Percentiles rank a stretch among this genome's conserved stretches.
Evolutionary conservation across 2,113 vertebrate genomes (phyloP).

Genomic region (Indicator indicator): DNA sequence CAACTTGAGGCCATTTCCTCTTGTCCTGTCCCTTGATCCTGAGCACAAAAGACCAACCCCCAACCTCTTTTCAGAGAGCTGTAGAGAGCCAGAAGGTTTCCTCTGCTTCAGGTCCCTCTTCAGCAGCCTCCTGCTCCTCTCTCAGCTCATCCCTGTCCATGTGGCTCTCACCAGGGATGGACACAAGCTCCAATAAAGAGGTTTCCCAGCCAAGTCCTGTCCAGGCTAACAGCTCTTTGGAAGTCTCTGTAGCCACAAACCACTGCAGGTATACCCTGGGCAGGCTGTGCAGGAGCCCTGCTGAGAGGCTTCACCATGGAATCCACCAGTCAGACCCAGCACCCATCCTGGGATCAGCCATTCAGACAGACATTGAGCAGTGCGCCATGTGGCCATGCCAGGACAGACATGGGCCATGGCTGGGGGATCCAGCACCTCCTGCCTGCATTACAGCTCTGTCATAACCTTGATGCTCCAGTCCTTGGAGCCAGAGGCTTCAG

Average conservation of each 20-base stretch:
- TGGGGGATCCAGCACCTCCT: background rate
- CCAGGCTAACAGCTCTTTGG: background rate
- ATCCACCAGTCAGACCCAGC: background rate
- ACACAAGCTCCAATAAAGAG: background rate
- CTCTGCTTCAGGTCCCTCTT: background rate
- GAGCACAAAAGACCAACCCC: too few species aligned
- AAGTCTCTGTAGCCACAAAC: background rate
- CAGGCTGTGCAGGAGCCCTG: background rate
- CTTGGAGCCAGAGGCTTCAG: accelerated
- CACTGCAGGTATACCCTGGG: background rate
- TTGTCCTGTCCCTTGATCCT: too few species aligned
- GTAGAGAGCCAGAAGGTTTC: too few species aligned
- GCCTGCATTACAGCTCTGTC: background rate
- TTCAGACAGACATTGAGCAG: too few species aligned
- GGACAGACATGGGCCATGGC: accelerated
- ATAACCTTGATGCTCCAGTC: accelerated
- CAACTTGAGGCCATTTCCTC: too few species aligned
- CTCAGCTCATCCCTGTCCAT: accelerated
- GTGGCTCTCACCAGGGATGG: accelerated
- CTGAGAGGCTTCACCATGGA: background rate
- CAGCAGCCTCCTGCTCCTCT: background rate
- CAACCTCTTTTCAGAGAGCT: too few species aligned
- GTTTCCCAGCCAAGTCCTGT: background rate
- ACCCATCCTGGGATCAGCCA: too few species aligned
- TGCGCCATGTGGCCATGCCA: too few species aligned